Conservation (phyloP, 1,140 invertebrate genomes). For the Orius insidiosus region DNA sequence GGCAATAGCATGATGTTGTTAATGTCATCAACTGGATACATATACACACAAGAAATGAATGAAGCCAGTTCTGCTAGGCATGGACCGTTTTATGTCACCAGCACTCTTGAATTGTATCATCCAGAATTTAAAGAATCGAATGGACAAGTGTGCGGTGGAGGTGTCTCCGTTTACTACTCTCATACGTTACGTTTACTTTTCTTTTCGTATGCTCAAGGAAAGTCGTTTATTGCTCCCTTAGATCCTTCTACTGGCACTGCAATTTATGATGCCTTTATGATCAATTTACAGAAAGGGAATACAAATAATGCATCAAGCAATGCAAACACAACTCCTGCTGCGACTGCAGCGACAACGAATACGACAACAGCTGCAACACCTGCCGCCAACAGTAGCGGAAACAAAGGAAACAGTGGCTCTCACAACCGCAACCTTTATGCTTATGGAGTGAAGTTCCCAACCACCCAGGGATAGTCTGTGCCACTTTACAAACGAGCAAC, state of each 20-base stretch:
- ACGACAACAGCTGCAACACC: slow-evolving; percentile 5
- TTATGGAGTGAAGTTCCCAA: slow-evolving; percentile 90
- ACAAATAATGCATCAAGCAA: slow-evolving; percentile 22
- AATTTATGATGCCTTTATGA: slow-evolving; percentile 17
- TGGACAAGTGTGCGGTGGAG: slow-evolving; percentile 75
- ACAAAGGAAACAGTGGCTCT: slow-evolving; percentile 53
- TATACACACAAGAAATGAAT: slow-evolving; percentile 81
- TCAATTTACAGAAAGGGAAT: slow-evolving; percentile 25
- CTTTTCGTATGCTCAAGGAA: slow-evolving; percentile 85
- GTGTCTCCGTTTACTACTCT: slow-evolving; percentile 92
- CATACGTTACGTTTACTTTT: slow-evolving; percentile 82
- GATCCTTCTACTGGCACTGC: slow-evolving; percentile 28
- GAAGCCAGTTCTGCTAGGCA: slow-evolving; percentile 76
- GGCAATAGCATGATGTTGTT: slow-evolving; percentile 67
- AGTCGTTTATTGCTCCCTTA: slow-evolving; percentile 81
- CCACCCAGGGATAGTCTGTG: slow-evolving; percentile 85
- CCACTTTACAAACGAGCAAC: slow-evolving; percentile 80
- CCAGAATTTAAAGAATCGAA: slow-evolving; percentile 73
- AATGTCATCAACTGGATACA: slow-evolving; percentile 88
- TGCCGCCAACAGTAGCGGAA: slow-evolving; percentile 21
- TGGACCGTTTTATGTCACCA: slow-evolving; percentile 94
- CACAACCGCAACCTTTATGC: slow-evolving; percentile 62
- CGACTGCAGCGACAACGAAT: slow-evolving; percentile 1
- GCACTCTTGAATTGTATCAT: slow-evolving; percentile 74
- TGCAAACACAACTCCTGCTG: slow-evolving; percentile 21